A percentile compares a stretch with the other conserved stretches of the same genome.
Evolutionary conservation across 2,113 vertebrate genomes (phyloP).

Genomic region (Calcarius ornatus): DNA sequence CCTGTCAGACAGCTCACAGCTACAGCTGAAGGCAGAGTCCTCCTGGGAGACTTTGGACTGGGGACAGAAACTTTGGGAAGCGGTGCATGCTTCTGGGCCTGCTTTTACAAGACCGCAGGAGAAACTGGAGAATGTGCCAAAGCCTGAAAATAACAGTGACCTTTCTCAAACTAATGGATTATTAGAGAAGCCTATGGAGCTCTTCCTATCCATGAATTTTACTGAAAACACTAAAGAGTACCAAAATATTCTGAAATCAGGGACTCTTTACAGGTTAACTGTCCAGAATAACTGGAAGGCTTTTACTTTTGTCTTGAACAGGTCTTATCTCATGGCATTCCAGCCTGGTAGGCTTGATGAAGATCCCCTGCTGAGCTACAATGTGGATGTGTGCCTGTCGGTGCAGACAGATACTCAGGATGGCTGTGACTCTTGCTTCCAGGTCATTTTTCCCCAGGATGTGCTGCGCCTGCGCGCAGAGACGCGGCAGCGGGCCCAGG

Average conservation of each 20-base stretch:
- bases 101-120: slow-evolving; percentile 58
- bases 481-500: slow-evolving; percentile 80
- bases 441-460: slow-evolving; percentile 87
- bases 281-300: slow-evolving; percentile 92
- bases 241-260: slow-evolving; percentile 85
- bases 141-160: slow-evolving; percentile 42
- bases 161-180: slow-evolving; percentile 47
- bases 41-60: slow-evolving; percentile 92
- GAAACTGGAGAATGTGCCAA: slow-evolving; percentile 57
- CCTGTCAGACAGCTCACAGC: slow-evolving; percentile 85
- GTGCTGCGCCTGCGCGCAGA: slow-evolving; percentile 86
- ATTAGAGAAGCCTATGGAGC: slow-evolving; percentile 73
- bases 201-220: slow-evolving; percentile 73
- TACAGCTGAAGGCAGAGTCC: slow-evolving; percentile 86
- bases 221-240: slow-evolving; percentile 67
- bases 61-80: slow-evolving; percentile 90
- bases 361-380: slow-evolving; percentile 84
- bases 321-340: slow-evolving; percentile 85
- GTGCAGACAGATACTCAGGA: slow-evolving; percentile 81
- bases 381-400: slow-evolving; percentile 79
- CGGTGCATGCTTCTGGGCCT: slow-evolving; percentile 72
- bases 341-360: slow-evolving; percentile 83
- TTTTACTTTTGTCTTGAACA: slow-evolving; percentile 89
- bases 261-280: slow-evolving; percentile 84
- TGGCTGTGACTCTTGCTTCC: slow-evolving; percentile 83